A percentile compares a stretch with the other conserved stretches of the same genome.
phyloP scores from a whole-genome alignment of 2,888 invertebrate species.

The Oxytorus armatus region DNA sequence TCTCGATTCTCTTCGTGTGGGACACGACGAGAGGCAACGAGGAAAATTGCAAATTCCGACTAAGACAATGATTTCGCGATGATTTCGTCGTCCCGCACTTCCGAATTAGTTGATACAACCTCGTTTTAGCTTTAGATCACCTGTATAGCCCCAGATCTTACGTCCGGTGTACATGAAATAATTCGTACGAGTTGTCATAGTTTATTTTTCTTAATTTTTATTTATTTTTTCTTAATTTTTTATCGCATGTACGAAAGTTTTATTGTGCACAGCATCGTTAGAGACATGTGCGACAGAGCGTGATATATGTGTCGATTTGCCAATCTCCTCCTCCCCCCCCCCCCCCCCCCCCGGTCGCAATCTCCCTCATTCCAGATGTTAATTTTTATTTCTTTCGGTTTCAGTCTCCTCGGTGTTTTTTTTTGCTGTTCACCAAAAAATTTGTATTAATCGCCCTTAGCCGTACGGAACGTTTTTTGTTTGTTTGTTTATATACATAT shows the following conservation, averaged over 20 bases:
- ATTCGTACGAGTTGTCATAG: neutral
- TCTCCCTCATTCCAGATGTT: conserved; percentile 29
- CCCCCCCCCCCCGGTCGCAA: no score
- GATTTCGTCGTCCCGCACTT: conserved; percentile 9
- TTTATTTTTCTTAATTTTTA: conserved; percentile 1
- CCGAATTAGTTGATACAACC: conserved; percentile 7
- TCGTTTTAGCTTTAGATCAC: conserved; percentile 13
- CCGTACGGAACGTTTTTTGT: no score
- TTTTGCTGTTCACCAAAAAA: no score
- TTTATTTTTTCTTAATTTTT: conserved; percentile 9
- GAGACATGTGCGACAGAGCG: conserved; percentile 52
- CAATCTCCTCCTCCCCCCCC: no score
- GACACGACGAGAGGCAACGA: conserved; percentile 22
- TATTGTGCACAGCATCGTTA: conserved; percentile 62
- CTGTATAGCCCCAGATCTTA: neutral
- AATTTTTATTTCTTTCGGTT: conserved; percentile 42
- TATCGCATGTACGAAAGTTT: conserved; percentile 53
- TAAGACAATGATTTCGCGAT: conserved; percentile 51
- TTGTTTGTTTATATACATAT: no score
- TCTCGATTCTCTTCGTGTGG: neutral
- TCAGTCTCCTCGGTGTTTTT: conserved; percentile 8
- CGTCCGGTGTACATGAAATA: neutral
- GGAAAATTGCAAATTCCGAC: conserved; percentile 58
- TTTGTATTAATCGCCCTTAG: no score
- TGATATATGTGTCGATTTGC: conserved; percentile 53